Evolutionary conservation across 2,888 invertebrate genomes (phyloP), one percentile per base, ranked within the genome.

Genomic region (Yponomeuta evonymella): DNA sequence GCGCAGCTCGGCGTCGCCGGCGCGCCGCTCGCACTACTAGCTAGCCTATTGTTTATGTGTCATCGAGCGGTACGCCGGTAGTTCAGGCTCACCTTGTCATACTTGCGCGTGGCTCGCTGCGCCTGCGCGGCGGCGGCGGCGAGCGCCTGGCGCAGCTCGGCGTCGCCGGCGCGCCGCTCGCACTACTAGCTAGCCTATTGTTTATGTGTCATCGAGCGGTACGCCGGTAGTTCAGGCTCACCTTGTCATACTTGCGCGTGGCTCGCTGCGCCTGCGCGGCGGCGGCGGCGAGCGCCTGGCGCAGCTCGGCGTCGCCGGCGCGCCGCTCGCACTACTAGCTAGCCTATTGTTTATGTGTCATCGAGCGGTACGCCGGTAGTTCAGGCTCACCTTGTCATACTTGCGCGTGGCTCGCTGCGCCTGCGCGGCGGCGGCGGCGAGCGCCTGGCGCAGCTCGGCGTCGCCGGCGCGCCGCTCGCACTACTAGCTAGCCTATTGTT

Each of bases 321-420:
- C 23, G 23, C 23, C 23, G 96, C 72, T 95, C 94, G 75, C 95
- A 94, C 81, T 23, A 23, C 23, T 23, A 23, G 23, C 23, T 23
- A 23, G 23, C 23, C 23, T 23, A 23, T 23, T 23, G 23, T 23
- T 23, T 23, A 23, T 23, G 0, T 23, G 23, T 23, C 23, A 23
- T 23, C 23, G 23, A 23, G 23, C 23, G 23, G 23, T 23, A 0
- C 23, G 23, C 23, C 23, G 23, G 23, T 23, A 23, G 23, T 23
- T 23, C 23, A 23, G 23, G 23, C 23, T 43, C 71, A 87, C 88
- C 87, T 89, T 89, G 73, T 90, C 89, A 78, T 91, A 90, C 89
- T 99, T 98, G 75, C 98, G 89, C 43, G 95, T 94, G 78, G 96
- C 94, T 78, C 96, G 96, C 81, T 5, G 98, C 48, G 95, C 94